A percentile compares a stretch with the other conserved stretches of the same genome.
Evolutionary conservation across 2,113 vertebrate species (phyloP).

Genomic region (Entomyzon cyanotis): DNA sequence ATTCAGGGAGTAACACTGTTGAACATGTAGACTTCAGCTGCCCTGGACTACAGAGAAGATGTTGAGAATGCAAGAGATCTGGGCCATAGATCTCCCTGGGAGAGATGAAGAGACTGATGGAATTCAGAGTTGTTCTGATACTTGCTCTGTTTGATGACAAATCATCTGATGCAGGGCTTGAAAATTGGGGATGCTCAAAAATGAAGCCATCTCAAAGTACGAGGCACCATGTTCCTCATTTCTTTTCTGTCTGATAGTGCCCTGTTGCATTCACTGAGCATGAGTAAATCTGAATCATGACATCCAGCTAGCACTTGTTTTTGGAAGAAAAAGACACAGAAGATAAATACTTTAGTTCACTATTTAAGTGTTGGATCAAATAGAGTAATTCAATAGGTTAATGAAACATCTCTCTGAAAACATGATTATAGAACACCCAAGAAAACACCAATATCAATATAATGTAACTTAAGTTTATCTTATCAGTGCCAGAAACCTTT

Average conservation of each 20-base stretch:
- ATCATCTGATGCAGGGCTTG: not conserved
- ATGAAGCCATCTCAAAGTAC: not conserved
- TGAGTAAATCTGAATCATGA: not conserved
- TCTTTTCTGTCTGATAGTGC: not conserved
- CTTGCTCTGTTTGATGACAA: not conserved
- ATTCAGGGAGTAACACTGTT: not conserved
- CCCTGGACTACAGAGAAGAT: not conserved
- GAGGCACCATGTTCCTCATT: not conserved
- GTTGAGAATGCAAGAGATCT: not conserved
- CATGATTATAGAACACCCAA: not conserved
- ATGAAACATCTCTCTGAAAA: not conserved
- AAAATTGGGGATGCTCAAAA: not conserved
- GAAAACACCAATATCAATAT: not conserved
- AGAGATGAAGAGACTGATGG: not conserved
- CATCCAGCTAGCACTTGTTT: not conserved
- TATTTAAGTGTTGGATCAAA: not conserved
- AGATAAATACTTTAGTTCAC: not conserved
- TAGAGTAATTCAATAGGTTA: not conserved
- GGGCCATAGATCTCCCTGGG: not conserved
- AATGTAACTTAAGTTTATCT: not conserved
- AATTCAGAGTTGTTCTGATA: not conserved
- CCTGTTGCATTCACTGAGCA: not conserved
- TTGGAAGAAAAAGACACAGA: not conserved
- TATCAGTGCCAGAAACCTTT: not conserved
- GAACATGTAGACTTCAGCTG: not conserved